Base-by-base conservation (phyloP, 1,140 invertebrate species). In the Helicoverpa zea region DNA sequence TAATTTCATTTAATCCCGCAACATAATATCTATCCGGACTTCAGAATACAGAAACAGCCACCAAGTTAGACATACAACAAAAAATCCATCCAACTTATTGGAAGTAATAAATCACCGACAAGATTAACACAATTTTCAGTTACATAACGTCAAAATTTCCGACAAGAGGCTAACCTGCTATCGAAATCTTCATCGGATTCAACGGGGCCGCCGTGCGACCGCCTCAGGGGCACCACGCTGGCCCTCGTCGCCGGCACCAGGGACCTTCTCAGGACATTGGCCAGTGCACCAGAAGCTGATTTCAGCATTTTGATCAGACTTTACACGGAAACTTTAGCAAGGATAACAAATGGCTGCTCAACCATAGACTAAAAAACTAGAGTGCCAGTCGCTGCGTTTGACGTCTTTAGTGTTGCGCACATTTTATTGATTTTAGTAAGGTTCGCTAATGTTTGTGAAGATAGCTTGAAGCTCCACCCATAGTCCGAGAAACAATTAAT, bases 111-210 rank as follows among this genome's bases (percentile, higher is more conserved):
- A 59, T 49, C 18, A 61, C 64, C 68, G 66, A 61, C 52, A 77
- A 76, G 70, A 80, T 77, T 80, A 81, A 82, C 63, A 83, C 80
- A 83, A 89, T 88, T 90, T 91, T 86, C 79, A 90, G 89, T 94
- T 94, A 94, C 93, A 94, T 94, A 94, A 94, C 90, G 89, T 92
- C 83, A 93, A 90, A 87, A 81, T 84, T 84, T 83, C 70, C 68
- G 79, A 79, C 61, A 77, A 63, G 70, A 64, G 64, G 18, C 89
- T 93, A 89, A 94, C 93, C 92, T 94, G 88, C 74, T 81, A 87
- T 94, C 93, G 73, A 94, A 94, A 86, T 94, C 93, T 90, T 94
- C 92, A 64, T 93, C 91, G 30, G 91, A 90, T 87, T 94, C 92
- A 18, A 92, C 91, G 18, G 91, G 92, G 9, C 91, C 91, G 23